These are phyloP conservation scores for Caloenas nicobarica DNA, from an alignment of 2,113 vertebrate genomes.

Conservation along the genomic window DNA sequence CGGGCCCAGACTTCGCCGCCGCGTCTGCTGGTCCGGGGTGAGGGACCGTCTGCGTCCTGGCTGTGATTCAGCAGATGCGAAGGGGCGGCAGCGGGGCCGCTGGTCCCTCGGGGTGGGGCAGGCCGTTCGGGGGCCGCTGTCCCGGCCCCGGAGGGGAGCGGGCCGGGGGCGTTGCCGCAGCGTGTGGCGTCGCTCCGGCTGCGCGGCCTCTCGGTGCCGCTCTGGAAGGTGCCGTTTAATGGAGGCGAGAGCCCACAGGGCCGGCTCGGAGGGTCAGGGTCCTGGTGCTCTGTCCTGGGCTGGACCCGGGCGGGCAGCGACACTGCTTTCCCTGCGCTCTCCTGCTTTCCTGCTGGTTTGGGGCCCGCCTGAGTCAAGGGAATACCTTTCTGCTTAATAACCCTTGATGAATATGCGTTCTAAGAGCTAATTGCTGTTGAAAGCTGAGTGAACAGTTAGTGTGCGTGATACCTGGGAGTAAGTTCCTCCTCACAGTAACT, in stretches of 20 bases:
- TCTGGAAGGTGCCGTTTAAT: neutral
- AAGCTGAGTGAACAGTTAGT: neutral
- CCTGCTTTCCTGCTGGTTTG: neutral
- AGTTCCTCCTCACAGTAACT: neutral
- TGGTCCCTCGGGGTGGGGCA: neutral
- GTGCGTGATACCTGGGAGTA: fast-evolving
- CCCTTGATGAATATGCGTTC: neutral
- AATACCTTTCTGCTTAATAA: neutral
- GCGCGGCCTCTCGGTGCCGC: neutral
- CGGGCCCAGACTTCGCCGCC: neutral
- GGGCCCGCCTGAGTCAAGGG: neutral
- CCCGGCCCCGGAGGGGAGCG: neutral
- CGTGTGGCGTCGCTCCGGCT: neutral
- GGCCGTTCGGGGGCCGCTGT: neutral
- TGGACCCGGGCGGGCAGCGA: neutral
- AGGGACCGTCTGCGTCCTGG: fast-evolving
- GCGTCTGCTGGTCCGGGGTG: fast-evolving
- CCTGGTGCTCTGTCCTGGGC: neutral
- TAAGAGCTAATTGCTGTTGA: neutral
- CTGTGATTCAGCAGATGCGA: neutral
- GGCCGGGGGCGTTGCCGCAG: neutral
- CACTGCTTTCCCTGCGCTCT: fast-evolving
- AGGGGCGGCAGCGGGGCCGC: neutral
- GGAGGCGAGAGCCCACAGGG: neutral
- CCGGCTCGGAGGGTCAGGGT: too few relatives aligned